These are phyloP conservation scores for Melinaea menophilus DNA, from an alignment of 2,888 invertebrate species.

Conservation along the genomic window DNA sequence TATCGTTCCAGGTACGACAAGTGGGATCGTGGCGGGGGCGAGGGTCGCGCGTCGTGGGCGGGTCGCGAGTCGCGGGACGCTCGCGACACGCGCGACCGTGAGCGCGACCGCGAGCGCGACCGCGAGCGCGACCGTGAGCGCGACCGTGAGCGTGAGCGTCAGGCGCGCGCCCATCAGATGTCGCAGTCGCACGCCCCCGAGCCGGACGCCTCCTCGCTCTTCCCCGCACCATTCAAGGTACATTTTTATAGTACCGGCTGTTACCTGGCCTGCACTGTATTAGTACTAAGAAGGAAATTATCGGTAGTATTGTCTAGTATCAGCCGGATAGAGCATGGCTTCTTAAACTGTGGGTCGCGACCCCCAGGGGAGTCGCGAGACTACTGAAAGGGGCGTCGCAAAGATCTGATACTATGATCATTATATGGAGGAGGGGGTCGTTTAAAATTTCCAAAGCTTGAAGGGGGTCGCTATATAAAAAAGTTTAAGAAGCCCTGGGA, in stretches of 20 bases:
- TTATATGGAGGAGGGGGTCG: too few species aligned
- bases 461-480: too few species aligned
- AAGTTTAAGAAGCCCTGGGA: too few species aligned
- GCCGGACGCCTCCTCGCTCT: slow-evolving; percentile 78
- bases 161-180: slow-evolving; percentile 87
- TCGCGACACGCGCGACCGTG: slow-evolving; percentile 37
- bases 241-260: slow-evolving; percentile 47
- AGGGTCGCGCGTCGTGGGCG: slow-evolving; percentile 51
- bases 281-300: too few species aligned
- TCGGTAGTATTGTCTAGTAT: too few species aligned
- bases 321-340: too few species aligned
- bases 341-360: too few species aligned
- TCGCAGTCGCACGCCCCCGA: slow-evolving; percentile 80
- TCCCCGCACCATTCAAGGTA: slow-evolving; percentile 82
- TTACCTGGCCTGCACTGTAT: too few species aligned
- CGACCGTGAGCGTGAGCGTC: slow-evolving; percentile 86
- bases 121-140: slow-evolving; percentile 81
- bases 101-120: slow-evolving; percentile 36
- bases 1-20: slow-evolving; percentile 69
- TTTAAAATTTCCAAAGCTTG: too few species aligned
- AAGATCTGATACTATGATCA: too few species aligned
- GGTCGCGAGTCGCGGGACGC: slow-evolving; percentile 49
- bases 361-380: too few species aligned
- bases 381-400: too few species aligned
- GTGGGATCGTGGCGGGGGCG: slow-evolving; percentile 71